Conservation (phyloP, 2,797 vertebrate genomes). For the Falco columbarius region DNA sequence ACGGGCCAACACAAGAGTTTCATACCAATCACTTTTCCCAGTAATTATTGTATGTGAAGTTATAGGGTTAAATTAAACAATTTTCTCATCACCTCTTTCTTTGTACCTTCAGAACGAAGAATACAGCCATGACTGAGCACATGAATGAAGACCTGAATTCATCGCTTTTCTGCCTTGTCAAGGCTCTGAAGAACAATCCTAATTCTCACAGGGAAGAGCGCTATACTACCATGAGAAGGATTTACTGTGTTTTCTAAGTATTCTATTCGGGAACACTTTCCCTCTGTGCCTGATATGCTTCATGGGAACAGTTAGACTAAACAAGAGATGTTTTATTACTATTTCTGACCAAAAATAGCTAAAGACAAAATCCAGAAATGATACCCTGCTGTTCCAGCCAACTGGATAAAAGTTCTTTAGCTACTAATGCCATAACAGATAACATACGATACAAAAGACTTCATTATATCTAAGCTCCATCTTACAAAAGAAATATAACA, state of each 20-base stretch:
- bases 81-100: not conserved
- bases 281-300: not conserved
- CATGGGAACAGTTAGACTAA: constrained; percentile 8
- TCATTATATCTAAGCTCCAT: not conserved
- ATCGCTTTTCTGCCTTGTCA: not conserved
- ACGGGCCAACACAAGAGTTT: not conserved
- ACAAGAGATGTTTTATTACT: constrained; percentile 23
- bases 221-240: not conserved
- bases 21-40: not conserved
- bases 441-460: not conserved
- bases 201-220: not conserved
- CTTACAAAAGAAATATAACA: not conserved
- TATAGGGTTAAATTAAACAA: not conserved
- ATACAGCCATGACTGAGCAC: not conserved
- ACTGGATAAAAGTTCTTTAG: not conserved
- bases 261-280: not conserved
- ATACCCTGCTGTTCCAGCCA: not conserved
- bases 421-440: not conserved
- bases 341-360: not conserved
- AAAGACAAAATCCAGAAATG: not conserved
- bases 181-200: not conserved
- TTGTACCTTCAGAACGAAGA: not conserved
- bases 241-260: not conserved
- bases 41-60: not conserved
- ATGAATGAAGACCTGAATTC: not conserved